Evolutionary conservation across 2,113 vertebrate genomes (phyloP).

Genomic region (Isurus oxyrinchus): DNA sequence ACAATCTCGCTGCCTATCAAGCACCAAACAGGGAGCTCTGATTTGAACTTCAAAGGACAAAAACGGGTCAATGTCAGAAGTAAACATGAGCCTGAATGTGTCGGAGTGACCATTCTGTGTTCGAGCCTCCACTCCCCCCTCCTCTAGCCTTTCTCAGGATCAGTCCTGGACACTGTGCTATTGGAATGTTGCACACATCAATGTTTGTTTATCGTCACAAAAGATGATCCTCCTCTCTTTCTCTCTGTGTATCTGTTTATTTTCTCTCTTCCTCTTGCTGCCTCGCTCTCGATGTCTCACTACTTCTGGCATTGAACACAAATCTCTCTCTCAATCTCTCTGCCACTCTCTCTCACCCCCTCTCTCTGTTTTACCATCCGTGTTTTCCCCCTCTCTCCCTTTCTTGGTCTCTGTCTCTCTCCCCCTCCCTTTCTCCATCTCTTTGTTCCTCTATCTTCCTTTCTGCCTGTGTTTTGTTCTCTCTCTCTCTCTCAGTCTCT

Average conservation of each 20-base stretch:
- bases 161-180: neutral
- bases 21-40: neutral
- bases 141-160: neutral
- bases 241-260: neutral
- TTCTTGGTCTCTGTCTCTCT: neutral
- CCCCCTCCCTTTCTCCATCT: neutral
- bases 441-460: too few relatives aligned
- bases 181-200: neutral
- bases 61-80: neutral
- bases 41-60: neutral
- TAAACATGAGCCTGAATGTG: neutral
- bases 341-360: neutral
- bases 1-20: neutral
- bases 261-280: neutral
- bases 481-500: too few relatives aligned
- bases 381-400: neutral
- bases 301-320: neutral
- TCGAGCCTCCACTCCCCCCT: neutral
- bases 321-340: neutral
- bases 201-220: neutral
- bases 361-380: neutral
- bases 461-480: neutral
- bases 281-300: neutral
- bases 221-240: neutral
- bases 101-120: neutral